Evolutionary conservation across 2,113 vertebrate species (phyloP).

Genomic region (Barbus barbus): DNA sequence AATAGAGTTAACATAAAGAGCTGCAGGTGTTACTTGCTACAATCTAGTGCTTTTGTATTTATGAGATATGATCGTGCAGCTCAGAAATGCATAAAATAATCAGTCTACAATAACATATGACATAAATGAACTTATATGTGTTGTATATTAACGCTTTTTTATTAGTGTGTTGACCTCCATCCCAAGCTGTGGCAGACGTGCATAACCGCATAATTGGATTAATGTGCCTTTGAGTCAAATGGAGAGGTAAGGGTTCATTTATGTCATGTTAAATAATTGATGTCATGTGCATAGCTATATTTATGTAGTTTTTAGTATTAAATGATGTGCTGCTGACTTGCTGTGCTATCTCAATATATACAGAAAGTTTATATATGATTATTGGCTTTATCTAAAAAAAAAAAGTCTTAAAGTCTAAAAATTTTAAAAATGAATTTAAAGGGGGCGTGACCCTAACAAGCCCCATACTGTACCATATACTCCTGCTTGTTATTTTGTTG

Average conservation of each 20-base stretch:
- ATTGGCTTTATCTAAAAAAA: background rate
- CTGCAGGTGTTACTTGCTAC: background rate
- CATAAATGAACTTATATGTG: background rate
- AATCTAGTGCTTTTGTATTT: background rate
- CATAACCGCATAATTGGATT: no score
- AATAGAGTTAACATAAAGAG: background rate
- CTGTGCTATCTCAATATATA: background rate
- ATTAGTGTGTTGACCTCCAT: background rate
- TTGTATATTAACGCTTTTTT: background rate
- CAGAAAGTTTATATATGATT: background rate
- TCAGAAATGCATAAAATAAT: background rate
- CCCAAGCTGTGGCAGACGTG: constrained; percentile 3
- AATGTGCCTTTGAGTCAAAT: background rate
- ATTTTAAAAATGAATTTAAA: background rate
- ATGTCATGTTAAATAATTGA: background rate
- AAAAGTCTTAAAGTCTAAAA: background rate
- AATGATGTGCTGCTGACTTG: background rate
- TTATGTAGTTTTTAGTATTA: background rate
- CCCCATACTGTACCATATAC: background rate
- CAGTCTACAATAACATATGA: background rate
- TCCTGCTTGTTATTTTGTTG: background rate
- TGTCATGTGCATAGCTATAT: background rate
- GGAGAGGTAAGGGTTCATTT: constrained; percentile 31
- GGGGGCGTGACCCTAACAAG: background rate
- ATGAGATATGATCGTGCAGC: background rate